Percentiles rank a stretch among this genome's conserved stretches.
phyloP scores from a whole-genome alignment of 1,140 invertebrate species.

The Atopsyche davidsoni region DNA sequence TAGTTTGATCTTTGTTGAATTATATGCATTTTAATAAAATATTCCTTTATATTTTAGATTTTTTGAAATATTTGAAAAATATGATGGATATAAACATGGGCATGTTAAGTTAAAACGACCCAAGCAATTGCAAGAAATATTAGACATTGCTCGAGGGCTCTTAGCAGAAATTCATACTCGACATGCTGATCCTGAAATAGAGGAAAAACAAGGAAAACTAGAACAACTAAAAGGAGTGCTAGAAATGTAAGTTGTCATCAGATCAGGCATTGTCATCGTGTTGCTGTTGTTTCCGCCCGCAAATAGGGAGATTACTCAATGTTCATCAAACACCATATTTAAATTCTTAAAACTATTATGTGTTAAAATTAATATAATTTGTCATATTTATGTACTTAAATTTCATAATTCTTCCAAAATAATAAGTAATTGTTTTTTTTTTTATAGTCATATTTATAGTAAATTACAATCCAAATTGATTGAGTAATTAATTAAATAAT shows the following conservation, averaged over 20 bases:
- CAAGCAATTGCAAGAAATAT: constrained; percentile 94
- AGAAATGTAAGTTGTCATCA: constrained; percentile 78
- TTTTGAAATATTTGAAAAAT: constrained; percentile 98
- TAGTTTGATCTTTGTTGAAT: neutral
- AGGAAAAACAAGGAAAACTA: constrained; percentile 93
- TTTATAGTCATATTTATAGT: too few species aligned
- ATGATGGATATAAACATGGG: constrained; percentile 90
- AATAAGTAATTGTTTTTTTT: too few species aligned
- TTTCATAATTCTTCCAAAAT: too few species aligned
- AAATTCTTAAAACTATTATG: too few species aligned
- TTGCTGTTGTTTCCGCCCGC: too few species aligned
- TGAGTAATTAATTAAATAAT: too few species aligned
- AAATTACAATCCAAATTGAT: too few species aligned
- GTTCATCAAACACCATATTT: too few species aligned
- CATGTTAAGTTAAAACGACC: constrained; percentile 97
- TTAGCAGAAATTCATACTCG: constrained; percentile 82
- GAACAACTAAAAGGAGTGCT: constrained; percentile 97
- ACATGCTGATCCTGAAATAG: constrained; percentile 84
- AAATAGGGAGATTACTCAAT: too few species aligned
- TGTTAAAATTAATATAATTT: too few species aligned
- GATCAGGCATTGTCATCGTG: too few species aligned
- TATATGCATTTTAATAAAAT: neutral
- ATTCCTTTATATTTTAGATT: constrained; percentile 59
- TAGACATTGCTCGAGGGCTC: constrained; percentile 88
- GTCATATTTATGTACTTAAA: too few species aligned